Base-by-base conservation (phyloP, 1,140 invertebrate species). In the Diachasma alloeum region DNA sequence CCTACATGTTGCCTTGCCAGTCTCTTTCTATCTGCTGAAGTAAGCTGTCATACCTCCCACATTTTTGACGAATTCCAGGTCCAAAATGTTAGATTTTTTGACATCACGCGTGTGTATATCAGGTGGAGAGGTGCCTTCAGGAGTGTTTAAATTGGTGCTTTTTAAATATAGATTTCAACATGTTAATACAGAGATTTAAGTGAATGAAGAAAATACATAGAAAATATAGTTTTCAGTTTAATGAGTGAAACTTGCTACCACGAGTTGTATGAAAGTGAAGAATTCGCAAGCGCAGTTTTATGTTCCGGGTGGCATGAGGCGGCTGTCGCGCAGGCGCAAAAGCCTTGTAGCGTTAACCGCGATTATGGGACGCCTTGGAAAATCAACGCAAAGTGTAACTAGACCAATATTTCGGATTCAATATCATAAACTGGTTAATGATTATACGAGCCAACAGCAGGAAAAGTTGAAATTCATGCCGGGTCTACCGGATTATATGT, bases 361-460 rank as follows among this genome's bases (percentile, higher is more conserved):
- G 82, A 89, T 87, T 83, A 91, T 91, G 91, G 90, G 90, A 84
- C 87, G 89, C 81, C 88, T 92, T 77, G 87, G 90, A 68, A 90
- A 89, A 78, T 84, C 81, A 17, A 68, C 74, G 36, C 76, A 76
- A 76, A 70, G 68, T 84, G 83, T 89, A 75, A 88, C 86, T 6
- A 84, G 88, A 74, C 89, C 91, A 72, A 87, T 90, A 80, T 91
- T 93, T 83, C 87, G 90, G 79, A 91, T 92, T 75, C 91, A 92
- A 78, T 93, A 93, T 86, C 90, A 90, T 74, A 92, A 92, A 81
- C 87, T 92, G 72, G 87, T 91, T 59, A 91, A 93, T 83, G 92
- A 93, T 69, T 90, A 89, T 80, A 80, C 87, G 72, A 81, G 87
- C 74, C 81, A 87, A 76, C 81, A 87, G 75, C 85, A 89, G 81